These are phyloP conservation scores for Asarcornis scutulata DNA, from an alignment of 2,113 vertebrate species.

Conservation along the genomic window DNA sequence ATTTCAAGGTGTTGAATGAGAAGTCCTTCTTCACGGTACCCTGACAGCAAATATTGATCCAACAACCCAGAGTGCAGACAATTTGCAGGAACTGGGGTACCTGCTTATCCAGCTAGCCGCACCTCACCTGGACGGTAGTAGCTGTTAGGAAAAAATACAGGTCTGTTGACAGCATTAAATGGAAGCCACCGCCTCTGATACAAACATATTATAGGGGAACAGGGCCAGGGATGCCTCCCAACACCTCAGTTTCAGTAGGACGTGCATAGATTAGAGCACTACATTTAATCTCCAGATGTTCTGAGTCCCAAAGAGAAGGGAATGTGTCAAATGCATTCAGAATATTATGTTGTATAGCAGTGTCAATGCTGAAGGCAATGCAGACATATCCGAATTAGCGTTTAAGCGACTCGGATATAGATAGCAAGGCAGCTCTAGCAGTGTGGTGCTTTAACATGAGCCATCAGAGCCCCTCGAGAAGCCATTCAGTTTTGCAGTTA, in stretches of 20 bases:
- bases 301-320: background rate
- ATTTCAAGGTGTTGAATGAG: background rate
- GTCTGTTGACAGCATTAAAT: background rate
- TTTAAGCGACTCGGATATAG: background rate
- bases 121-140: background rate
- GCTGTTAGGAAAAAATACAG: background rate
- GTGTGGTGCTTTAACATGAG: accelerated
- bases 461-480: background rate
- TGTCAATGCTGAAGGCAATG: background rate
- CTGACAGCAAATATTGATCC: background rate
- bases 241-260: background rate
- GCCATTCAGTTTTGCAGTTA: background rate
- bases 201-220: background rate
- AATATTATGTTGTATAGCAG: background rate
- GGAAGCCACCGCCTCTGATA: background rate
- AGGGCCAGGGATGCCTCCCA: background rate
- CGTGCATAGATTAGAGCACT: background rate
- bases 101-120: background rate
- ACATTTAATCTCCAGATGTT: background rate
- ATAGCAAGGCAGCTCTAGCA: background rate
- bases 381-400: background rate
- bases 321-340: background rate
- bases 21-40: background rate
- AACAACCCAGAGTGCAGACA: background rate
- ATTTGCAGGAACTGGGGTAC: background rate